phyloP scores from a whole-genome alignment of 2,888 invertebrate genomes.

The Scaptomyza caliginosa region DNA sequence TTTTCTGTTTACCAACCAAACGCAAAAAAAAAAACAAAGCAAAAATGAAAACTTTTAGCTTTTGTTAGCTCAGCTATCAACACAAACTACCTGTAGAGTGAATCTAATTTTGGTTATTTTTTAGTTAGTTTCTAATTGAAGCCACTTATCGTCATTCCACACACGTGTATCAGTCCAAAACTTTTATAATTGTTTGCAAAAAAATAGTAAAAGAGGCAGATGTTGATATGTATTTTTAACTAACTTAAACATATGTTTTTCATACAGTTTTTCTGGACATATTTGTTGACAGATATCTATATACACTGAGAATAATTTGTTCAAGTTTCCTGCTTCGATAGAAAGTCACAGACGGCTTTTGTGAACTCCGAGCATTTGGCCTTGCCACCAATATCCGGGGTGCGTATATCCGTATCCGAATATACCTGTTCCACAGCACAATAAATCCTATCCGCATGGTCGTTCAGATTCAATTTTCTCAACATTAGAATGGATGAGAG shows the following conservation, averaged over 20 bases:
- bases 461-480: conserved; percentile 93
- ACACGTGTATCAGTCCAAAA: conserved; percentile 12
- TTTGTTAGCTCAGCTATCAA: conserved; percentile 18
- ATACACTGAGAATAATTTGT: neutral
- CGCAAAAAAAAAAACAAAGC: neutral
- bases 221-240: neutral
- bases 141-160: conserved; percentile 13
- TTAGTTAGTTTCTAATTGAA: conserved; percentile 8
- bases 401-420: conserved; percentile 93
- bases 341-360: conserved; percentile 87
- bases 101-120: conserved; percentile 39
- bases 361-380: conserved; percentile 94
- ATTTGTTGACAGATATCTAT: neutral
- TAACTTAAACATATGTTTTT: neutral
- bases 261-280: neutral
- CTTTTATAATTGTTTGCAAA: conserved; percentile 7
- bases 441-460: conserved; percentile 91
- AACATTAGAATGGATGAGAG: conserved; percentile 96
- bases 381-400: conserved; percentile 94
- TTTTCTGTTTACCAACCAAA: conserved; percentile 26
- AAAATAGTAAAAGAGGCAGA: neutral
- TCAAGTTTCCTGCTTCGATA: neutral
- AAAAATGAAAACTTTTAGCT: conserved; percentile 20
- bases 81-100: conserved; percentile 43
- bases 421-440: conserved; percentile 92